Percentiles rank a stretch among this genome's conserved stretches.
Evolutionary conservation across 2,888 invertebrate genomes (phyloP).

Genomic region (Clistopyga incitator): DNA sequence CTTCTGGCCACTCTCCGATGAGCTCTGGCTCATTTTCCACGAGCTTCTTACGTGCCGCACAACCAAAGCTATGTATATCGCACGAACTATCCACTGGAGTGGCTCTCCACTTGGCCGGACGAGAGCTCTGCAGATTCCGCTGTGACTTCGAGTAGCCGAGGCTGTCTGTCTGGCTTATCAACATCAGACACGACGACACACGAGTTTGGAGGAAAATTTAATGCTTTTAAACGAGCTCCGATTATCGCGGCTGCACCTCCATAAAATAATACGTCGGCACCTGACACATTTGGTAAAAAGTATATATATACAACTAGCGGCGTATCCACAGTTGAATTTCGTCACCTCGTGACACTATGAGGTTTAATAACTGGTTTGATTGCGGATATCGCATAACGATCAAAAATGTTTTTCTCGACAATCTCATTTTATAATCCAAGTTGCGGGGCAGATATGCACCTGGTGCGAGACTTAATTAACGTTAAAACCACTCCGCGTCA

Average conservation of each 20-base stretch:
- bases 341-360: not conserved
- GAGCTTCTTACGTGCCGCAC: conserved; percentile 53
- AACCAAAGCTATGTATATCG: not conserved
- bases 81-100: conserved; percentile 54
- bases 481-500: conserved; percentile 66
- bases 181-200: conserved; percentile 44
- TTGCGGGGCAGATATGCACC: conserved; percentile 53
- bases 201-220: conserved; percentile 36
- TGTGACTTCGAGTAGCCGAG: conserved; percentile 58
- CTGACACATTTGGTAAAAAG: no score
- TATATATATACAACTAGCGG: no score
- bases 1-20: conserved; percentile 63
- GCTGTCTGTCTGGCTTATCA: conserved; percentile 26
- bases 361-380: conserved; percentile 20
- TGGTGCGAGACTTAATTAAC: conserved; percentile 69
- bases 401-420: conserved; percentile 26
- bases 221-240: conserved; percentile 31
- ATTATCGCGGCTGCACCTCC: not conserved
- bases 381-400: conserved; percentile 39
- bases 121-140: conserved; percentile 50
- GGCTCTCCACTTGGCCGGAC: conserved; percentile 44
- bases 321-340: no score
- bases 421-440: conserved; percentile 60
- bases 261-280: not conserved
- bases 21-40: conserved; percentile 52